Evolutionary conservation across 2,113 vertebrate genomes (phyloP).

Genomic region (Pteruthius melanotis): DNA sequence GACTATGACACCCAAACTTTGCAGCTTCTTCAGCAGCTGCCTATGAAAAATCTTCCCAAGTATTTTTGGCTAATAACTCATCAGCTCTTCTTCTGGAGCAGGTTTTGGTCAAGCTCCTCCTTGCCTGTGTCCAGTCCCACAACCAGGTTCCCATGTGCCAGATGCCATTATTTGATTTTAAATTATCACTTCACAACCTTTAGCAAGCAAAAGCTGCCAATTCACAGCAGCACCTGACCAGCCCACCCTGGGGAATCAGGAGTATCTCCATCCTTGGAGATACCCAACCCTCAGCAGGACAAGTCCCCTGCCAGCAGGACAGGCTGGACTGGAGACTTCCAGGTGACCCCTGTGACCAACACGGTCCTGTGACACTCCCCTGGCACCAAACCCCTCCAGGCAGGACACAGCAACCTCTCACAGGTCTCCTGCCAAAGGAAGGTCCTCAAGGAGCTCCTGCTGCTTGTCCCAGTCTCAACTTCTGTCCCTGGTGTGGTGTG

Average conservation of each 20-base stretch:
- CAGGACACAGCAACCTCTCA: not conserved
- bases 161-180: rapidly evolving
- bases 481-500: not conserved
- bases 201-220: not conserved
- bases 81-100: not conserved
- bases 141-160: rapidly evolving
- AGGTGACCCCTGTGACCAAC: not conserved
- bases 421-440: not conserved
- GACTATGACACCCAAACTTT: not conserved
- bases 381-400: not conserved
- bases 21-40: not conserved
- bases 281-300: not conserved
- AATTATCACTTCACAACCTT: not conserved
- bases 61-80: not conserved
- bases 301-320: not conserved
- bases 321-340: not conserved
- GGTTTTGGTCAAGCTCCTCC: not conserved
- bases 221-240: not conserved
- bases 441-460: not conserved
- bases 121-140: not conserved
- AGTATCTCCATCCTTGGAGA: not conserved
- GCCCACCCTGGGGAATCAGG: not conserved
- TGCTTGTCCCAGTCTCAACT: not conserved
- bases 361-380: rapidly evolving
- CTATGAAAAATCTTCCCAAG: not conserved